Evolutionary conservation across 2,797 vertebrate species (phyloP).

Genomic region (Tokudaia tokunoshimensis): DNA sequence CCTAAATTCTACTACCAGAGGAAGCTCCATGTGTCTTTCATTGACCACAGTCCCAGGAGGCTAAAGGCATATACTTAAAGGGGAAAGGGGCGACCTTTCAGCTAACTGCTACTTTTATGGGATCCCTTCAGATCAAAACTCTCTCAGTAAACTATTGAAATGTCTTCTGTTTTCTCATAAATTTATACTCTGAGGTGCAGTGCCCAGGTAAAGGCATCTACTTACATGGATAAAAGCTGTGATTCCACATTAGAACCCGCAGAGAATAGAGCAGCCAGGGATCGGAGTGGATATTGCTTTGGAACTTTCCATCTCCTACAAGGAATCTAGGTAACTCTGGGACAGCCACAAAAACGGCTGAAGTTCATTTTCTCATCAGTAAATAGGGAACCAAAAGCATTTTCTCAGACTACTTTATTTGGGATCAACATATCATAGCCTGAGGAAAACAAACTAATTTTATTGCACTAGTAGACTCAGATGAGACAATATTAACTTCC

Average conservation of each 20-base stretch:
- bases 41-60: background rate
- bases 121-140: background rate
- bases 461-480: background rate
- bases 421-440: background rate
- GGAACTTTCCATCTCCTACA: background rate
- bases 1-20: background rate
- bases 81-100: background rate
- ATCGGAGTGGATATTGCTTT: background rate
- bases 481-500: background rate
- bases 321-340: background rate
- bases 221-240: background rate
- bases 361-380: background rate
- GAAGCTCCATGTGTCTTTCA: background rate
- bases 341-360: background rate
- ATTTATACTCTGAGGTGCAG: background rate
- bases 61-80: constrained; percentile 13
- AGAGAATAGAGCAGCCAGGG: background rate
- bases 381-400: background rate
- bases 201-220: background rate
- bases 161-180: background rate
- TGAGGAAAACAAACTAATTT: background rate
- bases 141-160: background rate
- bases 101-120: background rate
- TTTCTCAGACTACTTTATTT: background rate
- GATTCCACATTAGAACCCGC: background rate